Evolutionary conservation across 1,140 invertebrate genomes (phyloP), one percentile per base, ranked within the genome.

Genomic region (Drosophila nigromelanica): DNA sequence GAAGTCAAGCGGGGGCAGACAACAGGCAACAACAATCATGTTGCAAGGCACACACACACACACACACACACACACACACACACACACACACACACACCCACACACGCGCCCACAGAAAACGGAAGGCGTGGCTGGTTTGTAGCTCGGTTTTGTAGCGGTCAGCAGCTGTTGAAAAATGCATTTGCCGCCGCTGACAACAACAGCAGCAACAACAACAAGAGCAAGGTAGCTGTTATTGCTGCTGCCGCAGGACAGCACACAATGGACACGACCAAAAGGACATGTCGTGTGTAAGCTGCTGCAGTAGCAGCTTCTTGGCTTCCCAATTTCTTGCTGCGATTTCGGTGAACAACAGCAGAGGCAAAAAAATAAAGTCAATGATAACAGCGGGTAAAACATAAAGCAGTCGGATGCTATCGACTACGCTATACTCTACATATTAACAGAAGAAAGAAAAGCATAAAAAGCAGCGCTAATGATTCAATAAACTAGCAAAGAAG

Each of bases 151-250:
- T 27, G 21, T 24, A 24, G 21, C 58, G 62, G 62, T 73, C 70
- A 73, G 70, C 21, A 45, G 11, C 27, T 15, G 24, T 45, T 58
- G 55, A 73, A 73, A 73, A 73, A 67, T 73, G 70, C 70, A 73
- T 73, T 67, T 10, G 27, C 48, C n/a, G 30, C 48, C 30, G 10
- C 30, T 18, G 42, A 4, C 59, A 42, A 18, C 15, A 33, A 39
- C 42, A 43, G 21, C 11, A 52, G 21, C 21, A 42, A 18, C 52
- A 55, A 27, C 35, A 55, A 24, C 15, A 21, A 56, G 14, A 2
- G 30, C 7, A 39, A 15, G 52, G 11, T 8, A 11, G 8, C 8
- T 33, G 6, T 6, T 33, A 1, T 33, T 18, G 18, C 43, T 18
- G 18, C 43, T 18, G 18, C 43, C 43, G 18, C 43, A 45, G 43